Conservation (phyloP, 64 coral and sea anemone species). For the Actinia tenebrosa region DNA sequence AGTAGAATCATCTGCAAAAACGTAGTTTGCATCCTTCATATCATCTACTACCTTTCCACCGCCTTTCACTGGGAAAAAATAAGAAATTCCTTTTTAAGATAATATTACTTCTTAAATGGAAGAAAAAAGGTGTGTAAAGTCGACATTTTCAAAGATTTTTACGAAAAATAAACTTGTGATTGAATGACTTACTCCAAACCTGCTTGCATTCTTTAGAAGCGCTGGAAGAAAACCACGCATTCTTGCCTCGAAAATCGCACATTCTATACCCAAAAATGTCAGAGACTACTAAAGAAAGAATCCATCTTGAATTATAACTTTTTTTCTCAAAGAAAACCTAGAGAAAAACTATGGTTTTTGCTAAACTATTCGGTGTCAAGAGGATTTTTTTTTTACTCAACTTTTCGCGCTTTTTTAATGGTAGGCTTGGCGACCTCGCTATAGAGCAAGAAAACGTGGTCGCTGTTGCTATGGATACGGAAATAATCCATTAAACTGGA, state of each 20-base stretch:
- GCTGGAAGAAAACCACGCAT: slow-evolving; percentile 3
- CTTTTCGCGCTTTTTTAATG: background rate
- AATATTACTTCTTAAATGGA: background rate
- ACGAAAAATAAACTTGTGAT: background rate
- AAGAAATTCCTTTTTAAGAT: background rate
- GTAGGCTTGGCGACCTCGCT: background rate
- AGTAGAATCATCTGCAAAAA: background rate
- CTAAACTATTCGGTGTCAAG: no score
- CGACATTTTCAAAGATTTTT: background rate
- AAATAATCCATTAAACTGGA: background rate
- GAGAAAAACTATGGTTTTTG: background rate
- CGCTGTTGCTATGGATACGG: background rate
- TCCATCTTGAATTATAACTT: background rate
- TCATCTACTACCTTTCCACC: background rate
- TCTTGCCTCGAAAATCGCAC: background rate
- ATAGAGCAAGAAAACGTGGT: background rate
- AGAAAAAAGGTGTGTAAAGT: background rate
- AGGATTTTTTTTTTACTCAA: background rate
- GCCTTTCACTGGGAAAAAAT: background rate
- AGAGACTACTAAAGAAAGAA: background rate
- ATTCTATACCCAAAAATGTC: background rate
- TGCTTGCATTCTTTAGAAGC: background rate
- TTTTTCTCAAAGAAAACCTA: background rate
- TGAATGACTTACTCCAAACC: background rate
- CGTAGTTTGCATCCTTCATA: background rate